phyloP scores from a whole-genome alignment of 2,888 invertebrate genomes.

The Matsumyia berberina region DNA sequence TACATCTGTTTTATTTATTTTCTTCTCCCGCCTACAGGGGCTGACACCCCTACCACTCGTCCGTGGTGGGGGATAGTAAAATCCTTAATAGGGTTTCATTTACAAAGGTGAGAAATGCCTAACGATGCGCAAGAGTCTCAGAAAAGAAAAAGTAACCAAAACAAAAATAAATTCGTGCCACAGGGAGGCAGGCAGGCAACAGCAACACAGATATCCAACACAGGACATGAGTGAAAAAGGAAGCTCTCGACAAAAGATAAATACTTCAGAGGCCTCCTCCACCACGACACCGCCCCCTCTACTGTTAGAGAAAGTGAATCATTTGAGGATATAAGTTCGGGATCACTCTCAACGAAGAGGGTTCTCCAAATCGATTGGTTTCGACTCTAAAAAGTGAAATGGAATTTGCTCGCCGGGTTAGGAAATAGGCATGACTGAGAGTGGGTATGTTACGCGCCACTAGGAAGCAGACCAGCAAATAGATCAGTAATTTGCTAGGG shows the following conservation, averaged over 20 bases:
- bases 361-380: conserved; percentile 69
- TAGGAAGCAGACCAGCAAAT: conserved; percentile 52
- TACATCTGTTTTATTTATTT: conserved; percentile 36
- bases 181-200: not conserved
- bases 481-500: conserved; percentile 67
- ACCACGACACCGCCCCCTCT: not conserved
- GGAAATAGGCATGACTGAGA: conserved; percentile 11
- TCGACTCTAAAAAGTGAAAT: conserved; percentile 56
- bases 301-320: conserved; percentile 55
- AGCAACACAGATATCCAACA: not conserved
- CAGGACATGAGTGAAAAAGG: conserved; percentile 55
- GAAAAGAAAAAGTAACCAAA: conserved; percentile 25
- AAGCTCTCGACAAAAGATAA: conserved; percentile 66
- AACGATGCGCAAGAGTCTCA: conserved; percentile 56
- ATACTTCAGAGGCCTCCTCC: conserved; percentile 58
- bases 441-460: conserved; percentile 45
- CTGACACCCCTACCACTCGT: conserved; percentile 29
- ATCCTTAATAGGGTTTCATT: conserved; percentile 69
- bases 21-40: not conserved
- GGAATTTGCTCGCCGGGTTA: conserved; percentile 37
- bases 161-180: conserved; percentile 20
- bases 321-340: conserved; percentile 57
- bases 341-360: conserved; percentile 55
- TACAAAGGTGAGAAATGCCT: conserved; percentile 72
- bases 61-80: conserved; percentile 37